Conservation (phyloP, 2,797 vertebrate species). For the Lagodon rhomboides region DNA sequence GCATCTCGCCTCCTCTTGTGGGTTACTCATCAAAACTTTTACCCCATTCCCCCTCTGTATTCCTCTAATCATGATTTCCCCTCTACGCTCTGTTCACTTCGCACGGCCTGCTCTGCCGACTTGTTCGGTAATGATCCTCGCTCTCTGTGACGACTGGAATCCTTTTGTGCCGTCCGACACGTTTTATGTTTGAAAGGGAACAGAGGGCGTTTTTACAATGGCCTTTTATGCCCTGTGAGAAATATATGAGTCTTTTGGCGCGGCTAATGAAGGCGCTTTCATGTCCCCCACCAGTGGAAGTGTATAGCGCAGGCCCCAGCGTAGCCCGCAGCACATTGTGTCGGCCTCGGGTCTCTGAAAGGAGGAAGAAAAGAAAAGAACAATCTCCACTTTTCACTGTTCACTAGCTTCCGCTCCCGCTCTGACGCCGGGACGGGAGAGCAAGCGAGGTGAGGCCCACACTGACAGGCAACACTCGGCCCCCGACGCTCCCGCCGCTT, state of each 20-base stretch:
- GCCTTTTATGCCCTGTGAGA: constrained; percentile 83
- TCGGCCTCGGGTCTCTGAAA: constrained; percentile 49
- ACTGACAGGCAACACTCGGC: constrained; percentile 48
- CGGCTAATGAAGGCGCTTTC: constrained; percentile 82
- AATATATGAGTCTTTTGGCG: constrained; percentile 82
- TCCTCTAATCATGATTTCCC: constrained; percentile 71
- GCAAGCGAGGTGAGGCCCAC: constrained; percentile 50
- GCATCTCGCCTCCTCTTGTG: constrained; percentile 27
- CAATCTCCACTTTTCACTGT: constrained; percentile 42
- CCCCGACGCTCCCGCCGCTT: constrained; percentile 40
- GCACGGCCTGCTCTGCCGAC: constrained; percentile 42
- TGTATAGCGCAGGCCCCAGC: constrained; percentile 71
- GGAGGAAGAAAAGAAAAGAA: constrained; percentile 45
- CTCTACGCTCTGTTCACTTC: constrained; percentile 55
- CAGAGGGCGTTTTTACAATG: constrained; percentile 83
- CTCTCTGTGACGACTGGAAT: constrained; percentile 76
- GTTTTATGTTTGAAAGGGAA: constrained; percentile 84
- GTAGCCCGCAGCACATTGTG: constrained; percentile 70
- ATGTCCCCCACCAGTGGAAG: constrained; percentile 75
- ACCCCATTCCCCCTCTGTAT: constrained; percentile 21
- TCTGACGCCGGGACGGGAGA: constrained; percentile 40
- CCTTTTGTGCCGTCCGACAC: constrained; percentile 82
- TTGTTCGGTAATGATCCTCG: constrained; percentile 77
- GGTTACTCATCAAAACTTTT: constrained; percentile 52
- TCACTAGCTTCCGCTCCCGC: constrained; percentile 37